A percentile compares a stretch with the other conserved stretches of the same genome.
phyloP scores from a whole-genome alignment of 1,140 invertebrate species.

The Drosophila novamexicana region DNA sequence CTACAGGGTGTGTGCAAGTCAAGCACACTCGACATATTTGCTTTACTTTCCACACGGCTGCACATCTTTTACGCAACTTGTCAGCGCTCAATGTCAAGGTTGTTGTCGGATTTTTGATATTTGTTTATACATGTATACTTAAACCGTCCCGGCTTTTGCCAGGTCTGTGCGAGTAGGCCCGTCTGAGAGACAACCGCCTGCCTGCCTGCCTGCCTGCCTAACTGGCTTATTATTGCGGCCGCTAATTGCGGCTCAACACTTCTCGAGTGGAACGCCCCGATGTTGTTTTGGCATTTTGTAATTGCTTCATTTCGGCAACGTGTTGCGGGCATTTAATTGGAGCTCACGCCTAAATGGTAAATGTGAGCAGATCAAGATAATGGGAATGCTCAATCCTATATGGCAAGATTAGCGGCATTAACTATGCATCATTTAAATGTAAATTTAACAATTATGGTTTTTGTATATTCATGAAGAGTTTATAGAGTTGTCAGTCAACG shows the following conservation, averaged over 20 bases:
- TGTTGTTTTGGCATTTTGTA: slow-evolving; percentile 61
- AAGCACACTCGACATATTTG: background rate
- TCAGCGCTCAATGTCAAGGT: slow-evolving; percentile 72
- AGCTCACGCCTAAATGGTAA: slow-evolving; percentile 54
- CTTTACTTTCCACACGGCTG: slow-evolving; percentile 59
- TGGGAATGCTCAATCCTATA: slow-evolving; percentile 1
- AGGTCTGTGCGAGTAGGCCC: slow-evolving; percentile 32
- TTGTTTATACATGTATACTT: slow-evolving; percentile 38
- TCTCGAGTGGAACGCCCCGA: slow-evolving; percentile 68
- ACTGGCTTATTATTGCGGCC: slow-evolving; percentile 43
- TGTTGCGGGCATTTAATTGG: slow-evolving; percentile 59
- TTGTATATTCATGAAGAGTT: too few relatives aligned
- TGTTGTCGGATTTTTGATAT: slow-evolving; percentile 50
- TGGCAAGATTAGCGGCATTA: background rate
- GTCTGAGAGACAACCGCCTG: slow-evolving; percentile 8
- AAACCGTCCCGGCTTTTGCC: slow-evolving; percentile 2
- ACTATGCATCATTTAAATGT: background rate
- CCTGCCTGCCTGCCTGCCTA: slow-evolving; percentile 1
- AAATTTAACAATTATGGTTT: slow-evolving; percentile 4
- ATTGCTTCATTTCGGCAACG: slow-evolving; percentile 70
- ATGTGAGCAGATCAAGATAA: slow-evolving; percentile 55
- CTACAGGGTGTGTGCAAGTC: slow-evolving; percentile 1
- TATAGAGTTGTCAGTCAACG: too few relatives aligned
- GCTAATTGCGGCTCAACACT: slow-evolving; percentile 67
- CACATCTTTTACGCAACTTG: slow-evolving; percentile 58